Evolutionary conservation across 2,888 invertebrate species (phyloP).

Genomic region (Calliopum simillimum): DNA sequence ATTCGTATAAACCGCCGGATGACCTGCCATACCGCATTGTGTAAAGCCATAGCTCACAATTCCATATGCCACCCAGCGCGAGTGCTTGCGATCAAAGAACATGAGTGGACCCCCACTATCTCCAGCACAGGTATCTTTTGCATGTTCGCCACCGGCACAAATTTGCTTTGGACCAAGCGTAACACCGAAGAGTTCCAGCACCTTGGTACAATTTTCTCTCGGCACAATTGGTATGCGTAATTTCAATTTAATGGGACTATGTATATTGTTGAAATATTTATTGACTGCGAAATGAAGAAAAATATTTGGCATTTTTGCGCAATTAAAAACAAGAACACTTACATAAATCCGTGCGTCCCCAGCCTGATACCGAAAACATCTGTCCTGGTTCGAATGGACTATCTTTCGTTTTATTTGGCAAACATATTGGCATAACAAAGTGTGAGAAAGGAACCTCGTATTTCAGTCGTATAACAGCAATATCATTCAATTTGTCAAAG

Average conservation of each 20-base stretch:
- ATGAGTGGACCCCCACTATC: slow-evolving; percentile 80
- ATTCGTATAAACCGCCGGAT: slow-evolving; percentile 78
- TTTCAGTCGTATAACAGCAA: slow-evolving; percentile 69
- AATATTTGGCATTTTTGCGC: too few species aligned
- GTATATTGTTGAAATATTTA: slow-evolving; percentile 62
- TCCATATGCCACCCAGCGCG: slow-evolving; percentile 73
- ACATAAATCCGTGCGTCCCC: slow-evolving; percentile 73
- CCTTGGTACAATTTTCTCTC: slow-evolving; percentile 69
- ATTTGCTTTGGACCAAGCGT: slow-evolving; percentile 71
- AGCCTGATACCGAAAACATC: slow-evolving; percentile 72
- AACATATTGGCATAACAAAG: slow-evolving; percentile 73
- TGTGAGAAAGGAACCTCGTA: slow-evolving; percentile 66
- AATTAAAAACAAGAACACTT: too few species aligned
- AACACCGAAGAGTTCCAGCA: slow-evolving; percentile 69
- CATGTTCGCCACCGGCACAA: slow-evolving; percentile 78
- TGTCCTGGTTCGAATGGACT: slow-evolving; percentile 66
- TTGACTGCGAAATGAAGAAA: slow-evolving; percentile 56
- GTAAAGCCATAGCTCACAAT: slow-evolving; percentile 77
- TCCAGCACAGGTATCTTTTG: slow-evolving; percentile 79
- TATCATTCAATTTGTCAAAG: slow-evolving; percentile 71
- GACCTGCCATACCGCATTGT: slow-evolving; percentile 74
- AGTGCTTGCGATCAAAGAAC: slow-evolving; percentile 67
- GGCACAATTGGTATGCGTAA: slow-evolving; percentile 72
- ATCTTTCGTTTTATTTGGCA: slow-evolving; percentile 63
- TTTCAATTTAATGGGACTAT: slow-evolving; percentile 75